Base-by-base conservation (phyloP, 2,888 invertebrate genomes). In the Ophion costatus region DNA sequence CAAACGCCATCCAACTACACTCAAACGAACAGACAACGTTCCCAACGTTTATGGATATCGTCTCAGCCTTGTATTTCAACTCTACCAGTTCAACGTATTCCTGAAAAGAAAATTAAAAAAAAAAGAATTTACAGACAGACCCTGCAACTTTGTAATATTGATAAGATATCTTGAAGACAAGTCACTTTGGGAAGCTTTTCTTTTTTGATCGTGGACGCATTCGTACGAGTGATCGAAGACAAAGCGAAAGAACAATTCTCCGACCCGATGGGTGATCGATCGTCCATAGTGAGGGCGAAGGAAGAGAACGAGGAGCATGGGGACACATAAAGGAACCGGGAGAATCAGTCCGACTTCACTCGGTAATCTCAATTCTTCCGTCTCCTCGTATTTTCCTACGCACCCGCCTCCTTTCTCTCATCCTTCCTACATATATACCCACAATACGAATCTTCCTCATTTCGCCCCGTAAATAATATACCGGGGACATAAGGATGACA, bases 401-500 rank as follows among this genome's bases (percentile, higher is more conserved):
- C 76, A 64, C 7, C 38, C 38, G 38, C 38, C 38, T 38, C 38
- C 9, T 38, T 29, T 83, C 64, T 63, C 80, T 81, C 80, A 67
- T 64, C 64, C 59, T 51, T 51, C 51, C 17, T 51, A 51, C 5
- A 51, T 17, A 17, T 51, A 14, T 51, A 66, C 20, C 6, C 38
- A 38, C 38, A 38, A 38, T 33, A 67, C 45, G 80, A 61, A 42
- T 75, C 67, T 80, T 17, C 17, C 17, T 51, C 80, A 66, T 82
- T 42, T 75, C 42, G 61, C 0, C 67, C 67, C 59, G 61, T 73
- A 86, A 71, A 83, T 81, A 86, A 56, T n/a, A 87, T 83, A 83
- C 66, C 84, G 80, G 78, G 82, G 75, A 83, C 75, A 51, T 17
- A 83, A 77, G 73, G 85, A 85, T 86, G 88, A 86, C 85, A 86